Conservation (phyloP, 1,140 invertebrate species). For the Colletes gigas region DNA sequence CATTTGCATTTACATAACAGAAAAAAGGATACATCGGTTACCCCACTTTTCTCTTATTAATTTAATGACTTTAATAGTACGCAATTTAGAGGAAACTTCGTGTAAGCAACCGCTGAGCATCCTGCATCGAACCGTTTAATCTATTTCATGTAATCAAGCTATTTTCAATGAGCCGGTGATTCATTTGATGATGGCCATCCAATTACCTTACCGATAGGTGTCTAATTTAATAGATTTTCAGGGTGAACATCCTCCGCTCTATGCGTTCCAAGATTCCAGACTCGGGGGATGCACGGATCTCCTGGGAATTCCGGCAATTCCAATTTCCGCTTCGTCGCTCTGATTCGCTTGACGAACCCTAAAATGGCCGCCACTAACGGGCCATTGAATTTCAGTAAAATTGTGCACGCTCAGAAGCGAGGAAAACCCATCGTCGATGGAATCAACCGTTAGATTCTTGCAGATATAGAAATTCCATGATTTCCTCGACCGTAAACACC, state of each 20-base stretch:
- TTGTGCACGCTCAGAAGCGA: constrained; percentile 17
- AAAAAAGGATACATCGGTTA: not conserved
- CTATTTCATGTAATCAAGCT: constrained; percentile 3
- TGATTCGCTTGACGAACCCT: constrained; percentile 49
- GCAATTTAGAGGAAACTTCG: not conserved
- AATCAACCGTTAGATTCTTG: constrained; percentile 53
- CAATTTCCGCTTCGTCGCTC: constrained; percentile 51
- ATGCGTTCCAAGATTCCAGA: too few species aligned
- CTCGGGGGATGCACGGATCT: not conserved
- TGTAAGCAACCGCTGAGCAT: not conserved
- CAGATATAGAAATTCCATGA: constrained; percentile 26
- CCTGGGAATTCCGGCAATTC: constrained; percentile 21
- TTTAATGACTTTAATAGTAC: not conserved
- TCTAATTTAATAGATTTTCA: constrained; percentile 15
- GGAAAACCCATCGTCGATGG: constrained; percentile 5
- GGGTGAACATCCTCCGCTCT: constrained; percentile 9
- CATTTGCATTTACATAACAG: not conserved
- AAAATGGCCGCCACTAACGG: constrained; percentile 22
- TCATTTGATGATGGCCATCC: constrained; percentile 4
- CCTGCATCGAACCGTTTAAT: not conserved
- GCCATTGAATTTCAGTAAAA: constrained; percentile 48
- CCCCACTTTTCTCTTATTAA: not conserved
- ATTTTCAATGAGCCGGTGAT: constrained; percentile 8
- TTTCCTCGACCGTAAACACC: constrained; percentile 11
- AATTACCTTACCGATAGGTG: constrained; percentile 10